These are phyloP conservation scores for Tylochromis polylepis DNA, from an alignment of 2,113 vertebrate species.

Conservation along the genomic window DNA sequence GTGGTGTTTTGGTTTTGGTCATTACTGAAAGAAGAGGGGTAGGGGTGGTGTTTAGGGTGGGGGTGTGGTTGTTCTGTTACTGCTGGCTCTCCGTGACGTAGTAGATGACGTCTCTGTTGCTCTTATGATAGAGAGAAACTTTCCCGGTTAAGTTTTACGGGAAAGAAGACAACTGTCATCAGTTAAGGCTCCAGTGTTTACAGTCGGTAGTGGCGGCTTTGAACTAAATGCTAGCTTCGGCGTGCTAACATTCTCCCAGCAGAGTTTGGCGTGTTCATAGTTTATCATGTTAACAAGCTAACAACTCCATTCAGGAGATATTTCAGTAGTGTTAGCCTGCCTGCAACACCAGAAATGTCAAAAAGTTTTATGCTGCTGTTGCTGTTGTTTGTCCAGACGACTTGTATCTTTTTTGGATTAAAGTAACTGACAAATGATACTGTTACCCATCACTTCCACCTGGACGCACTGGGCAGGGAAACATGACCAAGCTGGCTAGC, in stretches of 20 bases:
- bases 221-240: neutral
- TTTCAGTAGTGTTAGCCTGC: neutral
- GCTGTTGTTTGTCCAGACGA: neutral
- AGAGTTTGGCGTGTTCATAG: neutral
- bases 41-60: neutral
- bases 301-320: neutral
- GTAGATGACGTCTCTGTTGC: neutral
- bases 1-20: conserved; percentile 11
- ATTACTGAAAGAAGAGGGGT: neutral
- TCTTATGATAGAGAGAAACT: neutral
- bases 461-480: neutral
- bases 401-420: neutral
- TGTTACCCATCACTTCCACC: neutral
- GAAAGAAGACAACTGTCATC: neutral
- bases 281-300: neutral
- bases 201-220: neutral
- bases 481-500: neutral
- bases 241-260: neutral
- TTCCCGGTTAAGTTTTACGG: neutral
- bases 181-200: neutral
- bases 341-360: neutral
- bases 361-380: neutral
- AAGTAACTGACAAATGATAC: neutral
- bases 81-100: neutral
- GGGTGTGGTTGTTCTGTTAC: neutral